Evolutionary conservation across 2,797 vertebrate genomes (phyloP).

Genomic region (Pseudopleuronectes americanus): DNA sequence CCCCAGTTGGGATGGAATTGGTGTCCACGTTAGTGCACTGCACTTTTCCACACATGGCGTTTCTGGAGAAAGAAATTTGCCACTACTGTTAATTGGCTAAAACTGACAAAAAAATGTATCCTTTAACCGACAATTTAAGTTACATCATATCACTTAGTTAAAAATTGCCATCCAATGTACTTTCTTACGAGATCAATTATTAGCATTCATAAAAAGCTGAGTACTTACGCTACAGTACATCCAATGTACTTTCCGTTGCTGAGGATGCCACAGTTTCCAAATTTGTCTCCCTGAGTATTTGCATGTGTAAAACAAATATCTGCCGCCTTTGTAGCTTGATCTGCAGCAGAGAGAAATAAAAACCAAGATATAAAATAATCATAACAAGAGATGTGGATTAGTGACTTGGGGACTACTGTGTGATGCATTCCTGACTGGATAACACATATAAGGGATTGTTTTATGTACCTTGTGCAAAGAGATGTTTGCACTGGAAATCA

Average conservation of each 20-base stretch:
- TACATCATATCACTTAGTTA: not conserved
- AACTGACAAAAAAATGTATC: not conserved
- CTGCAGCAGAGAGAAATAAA: slow-evolving; percentile 68
- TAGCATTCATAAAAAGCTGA: not conserved
- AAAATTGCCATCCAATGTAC: not conserved
- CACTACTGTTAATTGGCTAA: not conserved
- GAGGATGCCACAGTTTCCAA: slow-evolving; percentile 88
- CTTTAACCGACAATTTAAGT: not conserved
- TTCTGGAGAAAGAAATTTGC: slow-evolving; percentile 68
- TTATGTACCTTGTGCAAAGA: slow-evolving; percentile 85
- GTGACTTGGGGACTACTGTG: not conserved
- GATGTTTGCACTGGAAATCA: slow-evolving; percentile 85
- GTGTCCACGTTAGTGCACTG: slow-evolving; percentile 86
- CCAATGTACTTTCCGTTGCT: not conserved
- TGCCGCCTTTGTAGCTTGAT: slow-evolving; percentile 81
- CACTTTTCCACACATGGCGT: slow-evolving; percentile 90
- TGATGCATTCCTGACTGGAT: not conserved
- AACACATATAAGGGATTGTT: not conserved
- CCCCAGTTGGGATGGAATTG: slow-evolving; percentile 62
- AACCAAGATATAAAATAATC: slow-evolving; percentile 5
- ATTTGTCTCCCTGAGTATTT: slow-evolving; percentile 82
- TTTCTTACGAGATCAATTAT: not conserved
- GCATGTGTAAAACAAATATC: slow-evolving; percentile 82
- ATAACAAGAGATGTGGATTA: not conserved
- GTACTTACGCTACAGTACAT: slow-evolving; percentile 86